Evolutionary conservation across 30 jellyfish, hydroid and myxozoan species (phyloP), one percentile per base, ranked within the genome.

Genomic region (Mastigias papua): DNA sequence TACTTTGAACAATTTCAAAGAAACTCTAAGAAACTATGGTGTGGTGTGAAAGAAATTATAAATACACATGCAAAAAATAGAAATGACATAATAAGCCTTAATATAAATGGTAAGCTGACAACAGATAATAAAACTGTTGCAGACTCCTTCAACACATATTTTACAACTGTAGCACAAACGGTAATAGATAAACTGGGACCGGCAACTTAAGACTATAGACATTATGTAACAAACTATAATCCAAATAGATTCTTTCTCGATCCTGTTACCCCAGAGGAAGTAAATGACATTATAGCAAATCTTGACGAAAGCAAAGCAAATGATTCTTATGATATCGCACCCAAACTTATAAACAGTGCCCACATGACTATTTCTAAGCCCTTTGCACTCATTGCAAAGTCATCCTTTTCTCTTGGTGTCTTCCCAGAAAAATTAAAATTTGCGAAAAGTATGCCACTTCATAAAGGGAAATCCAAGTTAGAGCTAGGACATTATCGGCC

Each of bases 351-450:
- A 17, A 64, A 81, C 42, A 60, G 64, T 4, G 58, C 34, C 33
- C 76, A 63, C 51, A 71, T 61, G 64, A 37, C 82, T 37, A 64
- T 81, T 42, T 9, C 83, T 21, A 67, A 48, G 60, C 91, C 83
- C 21, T 67, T 81, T 64, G 66, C 83, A 26, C 69, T 62, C 27
- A 61, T 79, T 21, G 80, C 80, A 15, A 79, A 79, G 23, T 60
- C 81, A 21, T 32, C 82, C 48, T 81, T 81, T 66, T 64, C 74
- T 33, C 78, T 37, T 13, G 91, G 91, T 22, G 76, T 48, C 49
- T 81, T 67, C 61, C 91, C 91, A 23, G 91, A 65, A 5, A 78
- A 78, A 78, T 63, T 58, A 51, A 78, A 78, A 78, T 60, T 63
- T 62, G 89, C 89, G 37, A 78, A 78, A 78, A 48, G 2, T 62